Percentiles rank a stretch among this genome's conserved stretches.
Evolutionary conservation across 2,113 vertebrate species (phyloP).

Genomic region (Urocitellus parryii): DNA sequence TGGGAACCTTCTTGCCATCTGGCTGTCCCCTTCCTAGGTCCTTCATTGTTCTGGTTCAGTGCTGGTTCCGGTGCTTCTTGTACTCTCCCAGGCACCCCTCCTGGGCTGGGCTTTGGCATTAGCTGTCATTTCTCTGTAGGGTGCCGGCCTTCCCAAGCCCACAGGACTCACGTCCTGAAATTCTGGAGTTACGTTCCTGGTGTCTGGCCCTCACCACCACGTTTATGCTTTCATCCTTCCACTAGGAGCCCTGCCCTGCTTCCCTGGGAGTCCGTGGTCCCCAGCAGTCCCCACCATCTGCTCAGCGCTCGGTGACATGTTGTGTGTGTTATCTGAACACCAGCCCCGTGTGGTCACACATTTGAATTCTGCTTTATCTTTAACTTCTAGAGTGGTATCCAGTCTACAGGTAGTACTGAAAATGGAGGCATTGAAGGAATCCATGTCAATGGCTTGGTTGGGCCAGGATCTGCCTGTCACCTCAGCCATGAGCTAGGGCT

Average conservation of each 20-base stretch:
- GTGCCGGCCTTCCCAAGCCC: too few relatives aligned
- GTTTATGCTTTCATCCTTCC: background rate
- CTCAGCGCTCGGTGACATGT: too few relatives aligned
- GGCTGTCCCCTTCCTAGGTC: background rate
- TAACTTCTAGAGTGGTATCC: background rate
- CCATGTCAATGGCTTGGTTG: too few relatives aligned
- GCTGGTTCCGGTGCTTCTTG: background rate
- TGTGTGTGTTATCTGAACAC: background rate
- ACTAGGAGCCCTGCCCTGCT: too few relatives aligned
- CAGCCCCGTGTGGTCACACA: background rate
- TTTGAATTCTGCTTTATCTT: background rate
- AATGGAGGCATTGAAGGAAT: background rate
- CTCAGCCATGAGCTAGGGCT: fast-evolving
- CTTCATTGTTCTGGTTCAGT: too few relatives aligned
- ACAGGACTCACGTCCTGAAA: background rate
- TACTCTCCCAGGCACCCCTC: background rate
- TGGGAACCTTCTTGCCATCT: background rate
- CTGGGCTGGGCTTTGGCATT: too few relatives aligned
- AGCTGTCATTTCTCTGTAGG: background rate
- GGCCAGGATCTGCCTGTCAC: background rate
- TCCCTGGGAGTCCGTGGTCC: too few relatives aligned
- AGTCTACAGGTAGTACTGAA: background rate
- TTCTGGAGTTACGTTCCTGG: background rate
- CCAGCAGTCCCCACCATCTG: background rate
- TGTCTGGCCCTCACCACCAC: too few relatives aligned